Evolutionary conservation across 2,113 vertebrate genomes (phyloP).

Genomic region (Lampris megalopsis): DNA sequence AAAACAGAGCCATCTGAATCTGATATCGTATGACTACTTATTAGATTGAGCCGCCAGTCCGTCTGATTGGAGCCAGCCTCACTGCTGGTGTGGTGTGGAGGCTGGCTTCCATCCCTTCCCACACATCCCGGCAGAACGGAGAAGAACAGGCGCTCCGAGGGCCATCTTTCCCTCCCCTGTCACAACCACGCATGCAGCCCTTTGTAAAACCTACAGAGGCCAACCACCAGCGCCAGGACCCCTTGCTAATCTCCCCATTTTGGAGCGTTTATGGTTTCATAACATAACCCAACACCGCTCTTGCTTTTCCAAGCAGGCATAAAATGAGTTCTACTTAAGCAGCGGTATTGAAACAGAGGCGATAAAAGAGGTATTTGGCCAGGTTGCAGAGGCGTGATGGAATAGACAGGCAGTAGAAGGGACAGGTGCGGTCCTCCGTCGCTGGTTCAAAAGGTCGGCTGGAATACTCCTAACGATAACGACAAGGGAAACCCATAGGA

Average conservation of each 20-base stretch:
- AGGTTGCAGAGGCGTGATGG: constrained; percentile 1
- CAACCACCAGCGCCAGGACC: constrained; percentile 4
- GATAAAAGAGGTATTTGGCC: background rate
- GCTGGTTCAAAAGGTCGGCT: constrained; percentile 47
- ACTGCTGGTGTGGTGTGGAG: constrained; percentile 46
- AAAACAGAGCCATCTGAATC: constrained; percentile 53
- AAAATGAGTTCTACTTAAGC: constrained; percentile 3
- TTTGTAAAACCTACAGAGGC: constrained; percentile 24
- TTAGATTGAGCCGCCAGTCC: constrained; percentile 64
- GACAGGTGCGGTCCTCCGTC: constrained; percentile 12
- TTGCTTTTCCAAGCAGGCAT: constrained; percentile 1
- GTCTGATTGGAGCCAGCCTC: constrained; percentile 70
- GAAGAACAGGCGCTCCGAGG: constrained; percentile 36
- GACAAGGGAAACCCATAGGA: constrained; percentile 12
- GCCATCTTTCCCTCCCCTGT: constrained; percentile 33
- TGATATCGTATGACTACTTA: constrained; percentile 68
- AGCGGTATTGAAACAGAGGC: constrained; percentile 7
- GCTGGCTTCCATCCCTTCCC: constrained; percentile 44
- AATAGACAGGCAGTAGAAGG: constrained; percentile 4
- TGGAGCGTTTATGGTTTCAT: constrained; percentile 21
- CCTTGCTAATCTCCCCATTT: constrained; percentile 24
- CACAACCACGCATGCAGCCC: constrained; percentile 27
- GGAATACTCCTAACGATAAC: constrained; percentile 16
- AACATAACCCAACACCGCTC: constrained; percentile 17
- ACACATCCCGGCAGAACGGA: constrained; percentile 26